phyloP scores from a whole-genome alignment of 1,140 invertebrate genomes.

The Ostrea edulis region DNA sequence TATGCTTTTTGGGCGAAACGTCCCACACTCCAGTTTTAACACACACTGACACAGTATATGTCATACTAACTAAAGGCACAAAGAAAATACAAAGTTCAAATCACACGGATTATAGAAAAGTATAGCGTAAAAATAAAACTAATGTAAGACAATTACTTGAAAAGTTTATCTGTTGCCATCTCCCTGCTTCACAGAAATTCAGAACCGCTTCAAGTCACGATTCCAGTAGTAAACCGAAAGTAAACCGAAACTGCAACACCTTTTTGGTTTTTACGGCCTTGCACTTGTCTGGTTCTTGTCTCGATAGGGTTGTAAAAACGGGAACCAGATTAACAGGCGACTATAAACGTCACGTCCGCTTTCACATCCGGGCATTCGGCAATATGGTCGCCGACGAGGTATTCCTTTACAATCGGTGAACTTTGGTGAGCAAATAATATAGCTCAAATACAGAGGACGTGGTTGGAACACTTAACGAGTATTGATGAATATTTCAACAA shows the following conservation, averaged over 20 bases:
- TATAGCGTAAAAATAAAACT: no score
- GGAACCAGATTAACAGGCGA: no score
- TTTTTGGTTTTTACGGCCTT: not conserved
- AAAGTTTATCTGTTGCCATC: not conserved
- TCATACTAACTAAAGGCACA: no score
- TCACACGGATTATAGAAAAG: no score
- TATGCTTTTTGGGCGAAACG: no score
- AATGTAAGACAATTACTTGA: not conserved
- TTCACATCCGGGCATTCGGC: conserved; percentile 57
- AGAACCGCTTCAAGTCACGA: not conserved
- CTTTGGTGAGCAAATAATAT: conserved; percentile 13
- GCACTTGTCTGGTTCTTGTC: not conserved
- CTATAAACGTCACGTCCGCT: conserved; percentile 52
- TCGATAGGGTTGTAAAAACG: no score
- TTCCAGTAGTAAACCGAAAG: not conserved
- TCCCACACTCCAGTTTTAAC: no score
- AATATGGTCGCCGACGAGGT: conserved; percentile 58
- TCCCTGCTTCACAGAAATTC: not conserved
- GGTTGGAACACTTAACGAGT: not conserved
- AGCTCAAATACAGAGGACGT: not conserved
- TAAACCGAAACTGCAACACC: no score
- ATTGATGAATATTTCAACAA: not conserved
- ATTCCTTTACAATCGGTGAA: conserved; percentile 22
- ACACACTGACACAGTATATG: no score
- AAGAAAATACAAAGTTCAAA: no score